Evolutionary conservation across 2,113 vertebrate species (phyloP), one percentile per base, ranked within the genome.

Genomic region (Cebus imitator): DNA sequence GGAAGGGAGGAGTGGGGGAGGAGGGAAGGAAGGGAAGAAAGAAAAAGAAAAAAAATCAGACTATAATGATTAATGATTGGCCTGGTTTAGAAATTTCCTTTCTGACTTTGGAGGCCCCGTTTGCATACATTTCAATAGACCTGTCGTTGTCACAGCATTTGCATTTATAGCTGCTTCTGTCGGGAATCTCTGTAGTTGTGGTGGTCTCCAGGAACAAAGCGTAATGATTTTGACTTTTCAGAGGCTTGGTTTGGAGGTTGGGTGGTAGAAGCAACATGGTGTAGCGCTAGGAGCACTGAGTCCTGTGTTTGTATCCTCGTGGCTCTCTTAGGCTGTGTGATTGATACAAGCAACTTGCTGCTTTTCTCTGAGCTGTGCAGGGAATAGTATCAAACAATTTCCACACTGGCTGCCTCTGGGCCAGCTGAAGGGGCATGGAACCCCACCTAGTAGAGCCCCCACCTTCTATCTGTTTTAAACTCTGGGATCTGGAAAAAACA

Each of bases 261-360:
- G 83, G n/a, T 35, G 58, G 70, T 37, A 37, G 52, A 72, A 45
- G 32, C 7, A 9, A 92, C 3, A 0, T 2, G 81, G 66, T 88
- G 76, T 40, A 57, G 0, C 0, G 6, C 79, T 5, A 70, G 80
- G 48, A 45, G 35, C 1, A 8, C 23, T 0, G 43, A 5, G 27
- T 50, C 66, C 55, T 50, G 73, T 12, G 7, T 89, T 10, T 35
- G 37, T 20, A 35, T 45, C 35, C 57, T 16, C 23, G 43, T 6
- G 30, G 50, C 6, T 0, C 83, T 50, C 0, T 78, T 8, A 1
- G 2, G 20, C 76, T 35, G 14, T 37, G 55, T 37, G 83, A 32
- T 55, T 37, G 83, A 32, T 55, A 18, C 21, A 32, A 32, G n/a
- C 72, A 9, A 1, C 4, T 32, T 6, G 20, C 21, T 14, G n/a